Evolutionary conservation across 2,888 invertebrate species (phyloP), one percentile per base, ranked within the genome.

Genomic region (Ellobium chinense): DNA sequence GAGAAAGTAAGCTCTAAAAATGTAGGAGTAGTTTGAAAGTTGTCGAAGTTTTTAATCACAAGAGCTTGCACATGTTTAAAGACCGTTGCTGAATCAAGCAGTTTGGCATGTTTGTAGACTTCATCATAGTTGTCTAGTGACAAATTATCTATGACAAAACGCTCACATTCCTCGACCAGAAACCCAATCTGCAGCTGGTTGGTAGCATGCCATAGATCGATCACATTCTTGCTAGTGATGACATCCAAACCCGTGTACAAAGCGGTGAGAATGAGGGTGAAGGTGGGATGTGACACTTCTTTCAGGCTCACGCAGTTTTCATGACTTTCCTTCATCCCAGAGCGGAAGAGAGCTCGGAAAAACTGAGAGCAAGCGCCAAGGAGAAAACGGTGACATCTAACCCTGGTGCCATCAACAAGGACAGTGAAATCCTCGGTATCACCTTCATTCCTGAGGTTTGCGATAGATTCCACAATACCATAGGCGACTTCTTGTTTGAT

Each of bases 341-440:
- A 70, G 9, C 37, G 36, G 24, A 58, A 73, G 24, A 73, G 60
- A 21, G 34, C 36, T 9, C 24, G 27, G 73, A 73, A 73, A 36
- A 39, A 73, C 9, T 4, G n/a, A 0, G 73, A 73, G 37, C 37
- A 73, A 5, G 62, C 62, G 3, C 37, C 27, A 18, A 73, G 73
- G 37, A 73, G 4, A 5, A 70, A 70, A 21, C 56, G 56, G 29
- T 70, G 70, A 56, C 70, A 70, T 12, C 3, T 21, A 56, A 56
- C 54, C 3, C 27, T 46, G 2, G 21, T 70, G 31, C 29, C n/a
- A 18, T 31, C 70, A 29, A 70, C 70, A 18, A 56, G 29, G 27
- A 70, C 70, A 34, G 56, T 70, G 46, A 56, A 56, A 21, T 70
- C 70, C 29, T 24, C 37, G 65, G 37, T 36, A 21, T 36, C 36